phyloP scores from a whole-genome alignment of 2,113 vertebrate genomes.

The Dissostichus mawsoni region DNA sequence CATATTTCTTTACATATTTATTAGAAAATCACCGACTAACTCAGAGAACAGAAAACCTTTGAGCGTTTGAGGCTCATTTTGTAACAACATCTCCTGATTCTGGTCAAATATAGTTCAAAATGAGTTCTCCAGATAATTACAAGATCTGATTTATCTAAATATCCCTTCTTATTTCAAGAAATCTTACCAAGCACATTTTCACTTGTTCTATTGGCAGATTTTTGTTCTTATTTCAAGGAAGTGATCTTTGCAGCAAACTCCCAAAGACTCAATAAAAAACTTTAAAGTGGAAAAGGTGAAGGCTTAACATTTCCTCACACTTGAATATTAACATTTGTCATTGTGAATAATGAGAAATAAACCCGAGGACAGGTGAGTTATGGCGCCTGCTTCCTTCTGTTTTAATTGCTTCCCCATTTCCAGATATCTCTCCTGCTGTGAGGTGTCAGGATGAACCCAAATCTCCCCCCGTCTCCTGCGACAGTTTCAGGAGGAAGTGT shows the following conservation, averaged over 20 bases:
- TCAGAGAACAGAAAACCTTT: no score
- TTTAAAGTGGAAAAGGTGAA: background rate
- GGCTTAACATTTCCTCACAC: background rate
- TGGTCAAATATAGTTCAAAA: no score
- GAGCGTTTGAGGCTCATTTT: no score
- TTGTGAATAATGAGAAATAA: constrained; percentile 10
- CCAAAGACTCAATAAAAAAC: background rate
- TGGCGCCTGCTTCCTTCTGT: background rate
- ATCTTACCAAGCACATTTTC: no score
- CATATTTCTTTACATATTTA: no score
- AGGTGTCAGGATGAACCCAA: constrained; percentile 9
- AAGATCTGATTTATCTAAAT: no score
- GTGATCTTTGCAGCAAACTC: background rate
- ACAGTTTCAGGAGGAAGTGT: background rate
- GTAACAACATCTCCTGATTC: no score
- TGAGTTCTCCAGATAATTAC: no score
- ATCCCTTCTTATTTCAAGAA: no score
- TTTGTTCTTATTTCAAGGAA: no score
- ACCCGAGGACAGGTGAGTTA: background rate
- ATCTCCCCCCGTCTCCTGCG: background rate
- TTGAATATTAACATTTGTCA: background rate
- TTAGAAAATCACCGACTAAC: no score
- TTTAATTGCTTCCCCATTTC: constrained; percentile 39
- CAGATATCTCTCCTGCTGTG: background rate
- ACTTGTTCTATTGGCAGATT: no score